Evolutionary conservation across 2,113 vertebrate genomes (phyloP), one percentile per base, ranked within the genome.

Genomic region (Alethe diademata): DNA sequence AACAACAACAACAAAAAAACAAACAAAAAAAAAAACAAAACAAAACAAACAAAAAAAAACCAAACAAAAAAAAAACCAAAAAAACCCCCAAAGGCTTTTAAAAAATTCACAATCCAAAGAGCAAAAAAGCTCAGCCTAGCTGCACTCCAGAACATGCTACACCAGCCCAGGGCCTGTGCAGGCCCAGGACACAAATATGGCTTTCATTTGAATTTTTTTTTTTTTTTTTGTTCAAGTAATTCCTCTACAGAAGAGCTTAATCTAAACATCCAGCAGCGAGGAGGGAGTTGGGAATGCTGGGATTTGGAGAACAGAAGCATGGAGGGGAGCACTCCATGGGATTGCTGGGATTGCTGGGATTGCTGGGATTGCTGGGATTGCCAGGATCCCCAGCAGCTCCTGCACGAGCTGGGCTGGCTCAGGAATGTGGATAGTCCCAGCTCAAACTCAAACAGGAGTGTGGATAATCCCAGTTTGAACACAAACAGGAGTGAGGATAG

Each of bases 1-100:
- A 78, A 15, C 14, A 50, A 50, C 14, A 58, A 79, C n/a, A 90
- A 88, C 78, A 90, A 90, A 58, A 79, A 90, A 90, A 84, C 87
- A 78, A 51, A 15, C 14, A 50, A 35, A 35, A 35, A 35, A 26
- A 50, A 51, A 51, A 28, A 16, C 35, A 7, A 58, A 79, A 90
- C 7, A 35, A 35, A 35, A 35, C 35, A 35, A 35, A 35, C 35
- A 35, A 35, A 35, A 26, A 50, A 51, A 51, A 28, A 16, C 35
- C 35, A 58, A 79, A 90, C 7, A 35, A 35, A 35, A 35, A 90
- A 84, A 62, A 79, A 90, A 84, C 35, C 35, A 35, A 35, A 35
- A 35, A 35, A 35, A 35, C 7, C 35, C 35, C 35, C 35, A 90
- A 74, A 65, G 16, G 35, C 9, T 40, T 82, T 83, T 40, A 60